Evolutionary conservation across 2,888 invertebrate genomes (phyloP).

Genomic region (Helleia helle): DNA sequence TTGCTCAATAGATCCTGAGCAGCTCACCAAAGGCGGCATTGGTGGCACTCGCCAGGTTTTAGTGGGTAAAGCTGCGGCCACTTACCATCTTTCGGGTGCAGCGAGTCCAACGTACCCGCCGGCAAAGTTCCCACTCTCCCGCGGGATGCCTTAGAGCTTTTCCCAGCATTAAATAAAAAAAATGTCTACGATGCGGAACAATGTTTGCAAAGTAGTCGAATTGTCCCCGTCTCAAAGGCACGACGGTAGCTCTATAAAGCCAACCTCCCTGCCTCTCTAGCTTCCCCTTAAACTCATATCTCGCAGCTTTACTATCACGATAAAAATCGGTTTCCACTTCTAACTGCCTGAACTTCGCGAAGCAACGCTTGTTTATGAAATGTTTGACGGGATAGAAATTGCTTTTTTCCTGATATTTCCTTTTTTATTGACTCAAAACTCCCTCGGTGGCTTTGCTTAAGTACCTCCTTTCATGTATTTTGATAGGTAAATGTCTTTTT

Average conservation of each 20-base stretch:
- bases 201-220: too few species aligned
- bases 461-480: not conserved
- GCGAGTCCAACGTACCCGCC: too few species aligned
- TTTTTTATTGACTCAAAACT: constrained; percentile 22
- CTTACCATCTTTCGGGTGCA: too few species aligned
- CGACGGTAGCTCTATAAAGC: not conserved
- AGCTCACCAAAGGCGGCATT: too few species aligned
- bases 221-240: too few species aligned
- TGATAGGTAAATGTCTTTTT: constrained; percentile 6
- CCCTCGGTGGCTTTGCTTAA: not conserved
- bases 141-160: too few species aligned
- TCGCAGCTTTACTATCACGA: constrained; percentile 19
- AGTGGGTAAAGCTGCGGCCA: too few species aligned
- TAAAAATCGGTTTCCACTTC: constrained; percentile 45
- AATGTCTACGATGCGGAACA: too few species aligned
- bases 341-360: constrained; percentile 27
- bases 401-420: constrained; percentile 32
- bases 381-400: constrained; percentile 61
- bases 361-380: constrained; percentile 48
- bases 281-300: not conserved
- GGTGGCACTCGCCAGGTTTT: too few species aligned
- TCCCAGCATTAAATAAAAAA: too few species aligned
- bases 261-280: not conserved
- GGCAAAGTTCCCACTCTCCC: too few species aligned
- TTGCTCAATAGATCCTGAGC: too few species aligned